Percentiles rank a stretch among this genome's conserved stretches.
Conservation (phyloP, 2,113 vertebrate species). For the Terrapene triunguis region DNA sequence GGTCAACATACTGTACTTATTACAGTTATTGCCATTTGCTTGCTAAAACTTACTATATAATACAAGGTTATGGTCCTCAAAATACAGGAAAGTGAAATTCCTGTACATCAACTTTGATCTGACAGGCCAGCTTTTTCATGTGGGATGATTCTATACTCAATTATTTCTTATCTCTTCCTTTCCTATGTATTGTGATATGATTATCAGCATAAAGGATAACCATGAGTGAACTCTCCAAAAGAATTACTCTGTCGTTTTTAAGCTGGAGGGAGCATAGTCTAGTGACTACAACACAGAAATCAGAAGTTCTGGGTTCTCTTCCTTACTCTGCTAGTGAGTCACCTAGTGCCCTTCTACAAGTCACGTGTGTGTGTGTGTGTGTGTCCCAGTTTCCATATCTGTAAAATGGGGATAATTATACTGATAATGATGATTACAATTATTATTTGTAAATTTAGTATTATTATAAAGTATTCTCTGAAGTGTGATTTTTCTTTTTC, state of each 20-base stretch:
- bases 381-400: not conserved
- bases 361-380: rapidly evolving
- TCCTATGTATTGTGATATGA: not conserved
- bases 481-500: not conserved
- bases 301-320: not conserved
- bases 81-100: not conserved
- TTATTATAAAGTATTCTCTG: not conserved
- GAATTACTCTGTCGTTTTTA: not conserved
- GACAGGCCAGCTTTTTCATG: not conserved
- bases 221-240: not conserved
- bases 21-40: not conserved
- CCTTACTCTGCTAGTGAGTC: not conserved
- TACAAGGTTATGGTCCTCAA: not conserved
- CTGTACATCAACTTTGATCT: not conserved
- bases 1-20: not conserved
- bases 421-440: not conserved
- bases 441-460: not conserved
- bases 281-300: not conserved
- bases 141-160: not conserved
- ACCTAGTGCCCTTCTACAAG: not conserved
- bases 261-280: not conserved
- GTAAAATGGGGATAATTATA: not conserved
- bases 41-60: not conserved
- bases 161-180: not conserved
- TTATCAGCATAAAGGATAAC: not conserved